These are phyloP conservation scores for Gobius niger DNA, from an alignment of 2,113 vertebrate genomes.

Conservation along the genomic window DNA sequence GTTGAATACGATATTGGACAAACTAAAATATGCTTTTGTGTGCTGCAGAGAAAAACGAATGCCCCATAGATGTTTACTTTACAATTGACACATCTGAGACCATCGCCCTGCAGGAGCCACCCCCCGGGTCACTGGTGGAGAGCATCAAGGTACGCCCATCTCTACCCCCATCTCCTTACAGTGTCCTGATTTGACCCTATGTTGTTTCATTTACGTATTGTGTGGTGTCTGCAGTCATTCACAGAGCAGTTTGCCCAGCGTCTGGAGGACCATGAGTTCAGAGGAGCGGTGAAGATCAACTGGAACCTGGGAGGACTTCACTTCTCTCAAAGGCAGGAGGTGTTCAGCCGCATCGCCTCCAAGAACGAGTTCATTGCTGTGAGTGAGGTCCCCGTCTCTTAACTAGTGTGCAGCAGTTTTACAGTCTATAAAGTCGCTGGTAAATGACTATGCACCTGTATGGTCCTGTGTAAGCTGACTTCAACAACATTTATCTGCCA, in stretches of 20 bases:
- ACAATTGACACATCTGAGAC: slow-evolving; percentile 97
- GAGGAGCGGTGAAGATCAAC: slow-evolving; percentile 76
- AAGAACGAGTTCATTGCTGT: slow-evolving; percentile 75
- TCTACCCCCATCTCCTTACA: neutral
- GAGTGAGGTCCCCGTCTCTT: slow-evolving; percentile 16
- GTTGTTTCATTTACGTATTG: neutral
- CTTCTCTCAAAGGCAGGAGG: slow-evolving; percentile 84
- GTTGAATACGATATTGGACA: neutral
- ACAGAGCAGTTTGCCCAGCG: slow-evolving; percentile 76
- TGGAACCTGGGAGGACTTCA: slow-evolving; percentile 93
- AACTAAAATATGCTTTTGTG: slow-evolving; percentile 1
- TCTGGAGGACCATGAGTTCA: slow-evolving; percentile 77
- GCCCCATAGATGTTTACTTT: slow-evolving; percentile 89
- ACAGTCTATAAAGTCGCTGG: too few relatives aligned
- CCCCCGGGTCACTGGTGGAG: slow-evolving; percentile 86
- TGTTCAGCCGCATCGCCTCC: slow-evolving; percentile 79
- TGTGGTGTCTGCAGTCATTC: slow-evolving; percentile 66
- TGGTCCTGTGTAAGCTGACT: too few relatives aligned
- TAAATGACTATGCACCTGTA: too few relatives aligned
- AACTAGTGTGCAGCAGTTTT: too few relatives aligned
- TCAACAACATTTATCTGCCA: too few relatives aligned
- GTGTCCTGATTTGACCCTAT: neutral
- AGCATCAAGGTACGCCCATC: slow-evolving; percentile 77
- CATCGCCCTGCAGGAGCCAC: slow-evolving; percentile 88
- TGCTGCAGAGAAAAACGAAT: slow-evolving; percentile 80